A percentile compares a stretch with the other conserved stretches of the same genome.
These are phyloP conservation scores for Lates calcarifer DNA, from an alignment of 2,113 vertebrate species.

Conservation along the genomic window DNA sequence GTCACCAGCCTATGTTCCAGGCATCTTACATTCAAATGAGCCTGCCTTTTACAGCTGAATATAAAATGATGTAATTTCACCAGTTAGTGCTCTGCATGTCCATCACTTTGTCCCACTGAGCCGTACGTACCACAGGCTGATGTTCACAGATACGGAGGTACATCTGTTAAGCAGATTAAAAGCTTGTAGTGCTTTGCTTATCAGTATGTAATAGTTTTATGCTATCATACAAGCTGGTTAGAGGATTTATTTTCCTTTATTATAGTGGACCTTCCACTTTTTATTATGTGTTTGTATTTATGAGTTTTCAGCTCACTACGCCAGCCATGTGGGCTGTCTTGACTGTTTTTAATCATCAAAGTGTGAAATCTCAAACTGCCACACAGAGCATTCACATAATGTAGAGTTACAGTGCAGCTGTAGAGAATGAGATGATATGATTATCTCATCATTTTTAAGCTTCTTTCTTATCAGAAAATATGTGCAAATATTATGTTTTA, in stretches of 20 bases:
- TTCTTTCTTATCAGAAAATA: constrained; percentile 7
- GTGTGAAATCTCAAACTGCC: constrained; percentile 8
- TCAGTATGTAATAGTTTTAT: constrained; percentile 36
- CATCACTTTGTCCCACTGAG: constrained; percentile 19
- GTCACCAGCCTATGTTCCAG: background rate
- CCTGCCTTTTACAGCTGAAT: background rate
- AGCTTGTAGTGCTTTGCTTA: constrained; percentile 35
- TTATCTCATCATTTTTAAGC: background rate
- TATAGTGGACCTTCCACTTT: background rate
- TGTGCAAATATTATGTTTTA: constrained; percentile 44
- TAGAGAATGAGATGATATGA: constrained; percentile 3
- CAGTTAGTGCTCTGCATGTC: constrained; percentile 14
- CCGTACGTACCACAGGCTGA: constrained; percentile 42
- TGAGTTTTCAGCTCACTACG: background rate
- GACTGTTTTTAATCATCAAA: constrained; percentile 18
- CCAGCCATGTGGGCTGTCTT: background rate
- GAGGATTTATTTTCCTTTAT: constrained; percentile 3
- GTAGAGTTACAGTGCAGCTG: background rate
- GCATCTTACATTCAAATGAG: background rate
- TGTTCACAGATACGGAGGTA: constrained; percentile 51
- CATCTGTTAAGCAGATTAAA: constrained; percentile 52
- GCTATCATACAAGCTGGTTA: constrained; percentile 7
- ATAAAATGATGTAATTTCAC: constrained; percentile 22
- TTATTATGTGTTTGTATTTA: constrained; percentile 19
- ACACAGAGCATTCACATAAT: background rate